Evolutionary conservation across 2,888 invertebrate genomes (phyloP).

Genomic region (Dendrolimus pini): DNA sequence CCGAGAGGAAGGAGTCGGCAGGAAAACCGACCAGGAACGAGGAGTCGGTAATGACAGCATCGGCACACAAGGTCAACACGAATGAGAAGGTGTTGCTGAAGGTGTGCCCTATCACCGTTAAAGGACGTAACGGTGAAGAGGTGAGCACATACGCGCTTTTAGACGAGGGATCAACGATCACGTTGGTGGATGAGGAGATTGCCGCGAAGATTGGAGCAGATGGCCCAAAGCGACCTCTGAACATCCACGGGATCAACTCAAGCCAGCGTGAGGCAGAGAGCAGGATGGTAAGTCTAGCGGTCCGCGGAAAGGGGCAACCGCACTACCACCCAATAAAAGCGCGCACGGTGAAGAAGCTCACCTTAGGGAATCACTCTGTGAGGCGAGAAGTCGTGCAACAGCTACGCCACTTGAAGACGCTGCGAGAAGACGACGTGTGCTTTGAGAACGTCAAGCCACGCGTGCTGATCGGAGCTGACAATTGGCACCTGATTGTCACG

Average conservation of each 20-base stretch:
- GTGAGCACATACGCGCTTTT: constrained; percentile 6
- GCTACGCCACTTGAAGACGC: not conserved
- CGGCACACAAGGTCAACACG: not conserved
- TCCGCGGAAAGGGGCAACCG: not conserved
- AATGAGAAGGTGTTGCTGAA: not conserved
- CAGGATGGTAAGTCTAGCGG: not conserved
- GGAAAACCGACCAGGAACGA: not conserved
- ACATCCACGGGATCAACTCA: constrained; percentile 3
- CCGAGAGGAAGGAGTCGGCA: no score
- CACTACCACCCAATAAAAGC: not conserved
- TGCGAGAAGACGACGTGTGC: not conserved
- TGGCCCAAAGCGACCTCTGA: constrained; percentile 2
- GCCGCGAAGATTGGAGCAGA: constrained; percentile 4
- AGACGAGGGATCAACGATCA: constrained; percentile 11
- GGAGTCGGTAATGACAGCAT: not conserved
- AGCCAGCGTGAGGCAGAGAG: not conserved
- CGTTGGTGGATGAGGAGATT: constrained; percentile 3
- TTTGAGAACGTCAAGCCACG: constrained; percentile 2
- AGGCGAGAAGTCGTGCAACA: not conserved
- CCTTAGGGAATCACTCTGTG: not conserved
- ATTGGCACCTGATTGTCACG: constrained; percentile 5
- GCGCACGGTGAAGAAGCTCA: constrained; percentile 2
- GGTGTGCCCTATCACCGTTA: constrained; percentile 4
- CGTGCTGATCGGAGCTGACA: constrained; percentile 5
- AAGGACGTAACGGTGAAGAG: constrained; percentile 5